Evolutionary conservation across 1,140 invertebrate species (phyloP).

Genomic region (Bemisia tabaci): DNA sequence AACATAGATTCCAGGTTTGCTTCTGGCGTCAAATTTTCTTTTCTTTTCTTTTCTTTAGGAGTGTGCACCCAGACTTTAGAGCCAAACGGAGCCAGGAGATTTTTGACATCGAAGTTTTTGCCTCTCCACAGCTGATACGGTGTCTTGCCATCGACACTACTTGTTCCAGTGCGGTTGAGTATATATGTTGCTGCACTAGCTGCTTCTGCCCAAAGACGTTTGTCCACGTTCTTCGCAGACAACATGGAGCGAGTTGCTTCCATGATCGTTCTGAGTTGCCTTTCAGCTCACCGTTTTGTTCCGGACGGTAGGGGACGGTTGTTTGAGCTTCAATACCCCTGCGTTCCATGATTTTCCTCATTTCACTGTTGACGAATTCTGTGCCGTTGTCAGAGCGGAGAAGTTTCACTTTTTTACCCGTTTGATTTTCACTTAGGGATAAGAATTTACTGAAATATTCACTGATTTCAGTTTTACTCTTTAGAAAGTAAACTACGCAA

Average conservation of each 20-base stretch:
- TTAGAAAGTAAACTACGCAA: constrained; percentile 29
- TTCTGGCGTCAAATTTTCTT: constrained; percentile 17
- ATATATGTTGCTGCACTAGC: constrained; percentile 28
- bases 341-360: constrained; percentile 27
- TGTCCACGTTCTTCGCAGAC: constrained; percentile 14
- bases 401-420: constrained; percentile 12
- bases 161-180: constrained; percentile 26
- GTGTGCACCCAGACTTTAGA: constrained; percentile 27
- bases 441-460: constrained; percentile 28
- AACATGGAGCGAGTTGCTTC: constrained; percentile 26
- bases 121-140: constrained; percentile 27
- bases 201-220: constrained; percentile 18
- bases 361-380: constrained; percentile 25
- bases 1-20: constrained; percentile 8
- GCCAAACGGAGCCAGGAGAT: constrained; percentile 28
- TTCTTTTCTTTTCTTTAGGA: constrained; percentile 21
- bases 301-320: constrained; percentile 30
- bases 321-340: constrained; percentile 28
- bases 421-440: constrained; percentile 8
- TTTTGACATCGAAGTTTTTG: constrained; percentile 17
- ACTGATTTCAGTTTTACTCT: constrained; percentile 29
- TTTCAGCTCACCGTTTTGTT: constrained; percentile 36
- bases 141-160: constrained; percentile 20
- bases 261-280: constrained; percentile 27
- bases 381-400: constrained; percentile 33